These are phyloP conservation scores for Drepanosiphum platanoidis DNA, from an alignment of 2,888 invertebrate genomes.

Conservation along the genomic window DNA sequence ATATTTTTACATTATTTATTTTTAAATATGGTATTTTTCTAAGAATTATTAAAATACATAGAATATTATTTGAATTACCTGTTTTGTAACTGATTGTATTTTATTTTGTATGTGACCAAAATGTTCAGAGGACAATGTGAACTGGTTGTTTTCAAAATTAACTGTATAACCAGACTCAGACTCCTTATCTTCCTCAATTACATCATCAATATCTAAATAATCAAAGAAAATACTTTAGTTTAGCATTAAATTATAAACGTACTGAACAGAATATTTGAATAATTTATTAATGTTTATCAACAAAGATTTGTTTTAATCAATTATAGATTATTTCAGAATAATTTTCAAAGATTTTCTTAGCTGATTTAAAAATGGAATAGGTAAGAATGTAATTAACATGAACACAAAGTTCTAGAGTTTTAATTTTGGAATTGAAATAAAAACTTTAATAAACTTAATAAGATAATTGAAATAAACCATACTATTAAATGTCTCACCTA, in stretches of 20 bases:
- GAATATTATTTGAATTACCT: not conserved
- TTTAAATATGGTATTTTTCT: not conserved
- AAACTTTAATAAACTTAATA: not conserved
- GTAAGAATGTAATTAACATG: not conserved
- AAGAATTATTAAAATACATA: not conserved
- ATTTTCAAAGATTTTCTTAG: not conserved
- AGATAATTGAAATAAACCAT: not conserved
- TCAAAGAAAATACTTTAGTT: not conserved
- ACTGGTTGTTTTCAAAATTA: conserved; percentile 60
- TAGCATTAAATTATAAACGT: not conserved
- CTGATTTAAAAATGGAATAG: not conserved
- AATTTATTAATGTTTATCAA: not conserved
- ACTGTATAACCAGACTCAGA: conserved; percentile 57
- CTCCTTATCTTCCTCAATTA: conserved; percentile 47
- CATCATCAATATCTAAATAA: conserved; percentile 54
- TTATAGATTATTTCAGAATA: not conserved
- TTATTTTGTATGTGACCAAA: conserved; percentile 60
- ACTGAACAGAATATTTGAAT: not conserved
- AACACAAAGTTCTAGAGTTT: not conserved
- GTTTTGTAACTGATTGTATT: conserved; percentile 58
- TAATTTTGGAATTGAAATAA: not conserved
- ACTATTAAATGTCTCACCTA: conserved; percentile 71
- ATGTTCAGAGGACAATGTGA: conserved; percentile 59
- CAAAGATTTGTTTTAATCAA: not conserved
- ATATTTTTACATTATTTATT: conserved; percentile 9